Percentiles rank a stretch among this genome's conserved stretches.
These are phyloP conservation scores for Nasua narica DNA, from an alignment of 2,797 vertebrate genomes.

Conservation along the genomic window DNA sequence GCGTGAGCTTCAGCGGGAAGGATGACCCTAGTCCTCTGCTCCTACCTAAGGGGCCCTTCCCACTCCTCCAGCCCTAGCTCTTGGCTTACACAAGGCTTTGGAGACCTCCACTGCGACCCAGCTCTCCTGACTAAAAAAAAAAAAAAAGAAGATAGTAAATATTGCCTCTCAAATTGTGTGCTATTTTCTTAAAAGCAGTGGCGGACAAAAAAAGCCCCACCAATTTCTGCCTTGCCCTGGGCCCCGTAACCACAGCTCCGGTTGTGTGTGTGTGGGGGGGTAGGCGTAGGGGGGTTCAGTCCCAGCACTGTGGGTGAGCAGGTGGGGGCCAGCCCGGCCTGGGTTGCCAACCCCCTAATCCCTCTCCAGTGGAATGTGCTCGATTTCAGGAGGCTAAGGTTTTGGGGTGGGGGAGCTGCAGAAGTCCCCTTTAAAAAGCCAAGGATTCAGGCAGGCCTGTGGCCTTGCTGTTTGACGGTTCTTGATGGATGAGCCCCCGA, in stretches of 20 bases:
- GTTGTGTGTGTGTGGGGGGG: not conserved
- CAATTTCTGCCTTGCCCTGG: slow-evolving; percentile 51
- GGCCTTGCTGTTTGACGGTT: slow-evolving; percentile 65
- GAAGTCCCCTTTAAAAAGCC: slow-evolving; percentile 67
- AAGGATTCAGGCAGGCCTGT: slow-evolving; percentile 55
- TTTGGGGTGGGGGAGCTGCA: not conserved
- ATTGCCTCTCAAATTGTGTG: slow-evolving; percentile 16
- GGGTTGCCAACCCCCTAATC: slow-evolving; percentile 50
- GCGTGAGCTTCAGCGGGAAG: not conserved
- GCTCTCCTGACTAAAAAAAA: not conserved
- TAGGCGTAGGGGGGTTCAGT: not conserved
- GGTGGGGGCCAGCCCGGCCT: not conserved
- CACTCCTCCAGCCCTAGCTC: not conserved
- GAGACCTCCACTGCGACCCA: not conserved
- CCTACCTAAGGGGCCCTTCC: not conserved
- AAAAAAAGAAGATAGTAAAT: not conserved
- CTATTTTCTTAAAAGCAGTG: slow-evolving; percentile 57
- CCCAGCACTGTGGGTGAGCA: slow-evolving; percentile 14
- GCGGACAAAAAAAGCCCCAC: slow-evolving; percentile 46
- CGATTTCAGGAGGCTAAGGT: slow-evolving; percentile 40
- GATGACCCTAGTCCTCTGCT: not conserved
- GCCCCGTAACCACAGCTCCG: slow-evolving; percentile 50
- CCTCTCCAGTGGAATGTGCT: slow-evolving; percentile 47
- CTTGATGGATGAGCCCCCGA: slow-evolving; percentile 79
- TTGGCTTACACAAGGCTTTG: slow-evolving; percentile 13